A percentile compares a stretch with the other conserved stretches of the same genome.
phyloP scores from a whole-genome alignment of 2,888 invertebrate genomes.

The Cephus pulcher region DNA sequence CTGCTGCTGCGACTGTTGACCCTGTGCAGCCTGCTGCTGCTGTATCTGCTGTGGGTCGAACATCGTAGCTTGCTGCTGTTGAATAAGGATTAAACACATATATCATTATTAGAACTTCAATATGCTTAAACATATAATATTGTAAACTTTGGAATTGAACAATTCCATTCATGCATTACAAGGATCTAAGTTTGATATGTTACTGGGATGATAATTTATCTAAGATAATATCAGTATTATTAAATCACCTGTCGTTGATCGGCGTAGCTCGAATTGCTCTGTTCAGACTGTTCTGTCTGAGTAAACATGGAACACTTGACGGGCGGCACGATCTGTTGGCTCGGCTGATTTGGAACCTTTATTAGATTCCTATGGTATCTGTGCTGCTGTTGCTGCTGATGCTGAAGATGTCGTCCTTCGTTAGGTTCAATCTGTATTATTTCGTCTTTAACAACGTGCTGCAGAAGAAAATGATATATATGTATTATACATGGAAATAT shows the following conservation, averaged over 20 bases:
- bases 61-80: constrained; percentile 52
- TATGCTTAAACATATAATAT: neutral
- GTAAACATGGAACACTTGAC: constrained; percentile 64
- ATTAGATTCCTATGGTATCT: constrained; percentile 36
- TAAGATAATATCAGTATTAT: neutral
- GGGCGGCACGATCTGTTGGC: constrained; percentile 49
- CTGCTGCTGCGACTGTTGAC: constrained; percentile 70
- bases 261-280: constrained; percentile 57
- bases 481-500: neutral
- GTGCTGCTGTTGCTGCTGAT: constrained; percentile 32
- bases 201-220: neutral
- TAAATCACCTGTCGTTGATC: constrained; percentile 58
- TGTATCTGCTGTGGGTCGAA: constrained; percentile 70
- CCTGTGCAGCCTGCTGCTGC: constrained; percentile 75
- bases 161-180: neutral
- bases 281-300: constrained; percentile 60
- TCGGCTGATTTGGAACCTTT: constrained; percentile 42
- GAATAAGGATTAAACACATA: neutral
- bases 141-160: neutral
- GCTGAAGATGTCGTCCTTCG: constrained; percentile 25
- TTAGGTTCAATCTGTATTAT: constrained; percentile 26
- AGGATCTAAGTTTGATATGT: neutral
- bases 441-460: constrained; percentile 36
- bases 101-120: neutral
- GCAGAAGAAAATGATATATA: constrained; percentile 10